A percentile compares a stretch with the other conserved stretches of the same genome.
Conservation (phyloP, 2,797 vertebrate species). For the Furcifer pardalis region DNA sequence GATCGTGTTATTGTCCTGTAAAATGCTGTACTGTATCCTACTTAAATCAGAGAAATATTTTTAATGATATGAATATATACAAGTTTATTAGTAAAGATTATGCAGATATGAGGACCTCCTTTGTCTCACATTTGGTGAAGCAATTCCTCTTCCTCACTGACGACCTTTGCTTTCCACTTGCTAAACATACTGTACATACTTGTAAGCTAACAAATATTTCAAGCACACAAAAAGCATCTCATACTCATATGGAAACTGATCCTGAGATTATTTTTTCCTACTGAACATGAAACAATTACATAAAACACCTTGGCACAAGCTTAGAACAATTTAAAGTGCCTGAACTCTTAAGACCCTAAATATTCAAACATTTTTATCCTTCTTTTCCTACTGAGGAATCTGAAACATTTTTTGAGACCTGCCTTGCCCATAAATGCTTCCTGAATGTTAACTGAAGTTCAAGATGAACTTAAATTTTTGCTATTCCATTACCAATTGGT, state of each 20-base stretch:
- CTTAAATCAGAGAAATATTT: neutral
- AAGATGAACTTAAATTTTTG: neutral
- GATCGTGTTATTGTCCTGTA: neutral
- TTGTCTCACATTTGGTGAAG: neutral
- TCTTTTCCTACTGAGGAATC: neutral
- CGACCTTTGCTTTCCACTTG: neutral
- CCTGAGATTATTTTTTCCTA: neutral
- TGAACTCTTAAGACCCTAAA: neutral
- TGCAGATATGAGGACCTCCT: neutral
- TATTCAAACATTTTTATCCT: constrained; percentile 1
- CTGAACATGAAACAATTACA: neutral
- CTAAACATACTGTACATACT: neutral
- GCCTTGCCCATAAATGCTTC: neutral
- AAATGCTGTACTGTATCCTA: neutral
- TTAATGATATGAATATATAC: neutral
- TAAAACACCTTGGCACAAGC: neutral
- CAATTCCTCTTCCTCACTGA: neutral
- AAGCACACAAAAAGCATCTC: neutral
- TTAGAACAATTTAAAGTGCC: neutral
- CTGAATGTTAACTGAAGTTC: neutral
- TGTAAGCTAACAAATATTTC: neutral
- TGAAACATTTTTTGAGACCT: neutral
- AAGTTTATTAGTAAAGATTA: neutral
- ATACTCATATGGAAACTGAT: neutral
- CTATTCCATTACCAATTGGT: no score